Percentiles rank a stretch among this genome's conserved stretches.
phyloP scores from a whole-genome alignment of 2,797 vertebrate species.

The Phalanger gymnotis region DNA sequence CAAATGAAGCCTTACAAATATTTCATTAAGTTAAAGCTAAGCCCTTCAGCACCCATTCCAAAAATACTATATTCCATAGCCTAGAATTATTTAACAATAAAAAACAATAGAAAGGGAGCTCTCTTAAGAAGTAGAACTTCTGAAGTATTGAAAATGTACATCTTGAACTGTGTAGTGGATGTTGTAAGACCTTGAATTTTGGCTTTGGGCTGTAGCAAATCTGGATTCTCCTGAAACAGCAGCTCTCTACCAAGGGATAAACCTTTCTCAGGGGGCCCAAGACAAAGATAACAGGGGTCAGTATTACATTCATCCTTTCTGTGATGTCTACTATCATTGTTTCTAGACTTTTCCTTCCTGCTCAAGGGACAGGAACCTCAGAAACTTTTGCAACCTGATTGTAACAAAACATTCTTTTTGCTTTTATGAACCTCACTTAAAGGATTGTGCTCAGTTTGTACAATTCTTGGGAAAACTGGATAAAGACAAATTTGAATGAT shows the following conservation, averaged over 20 bases:
- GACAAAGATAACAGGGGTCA: neutral
- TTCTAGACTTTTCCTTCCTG: neutral
- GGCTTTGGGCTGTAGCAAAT: no score
- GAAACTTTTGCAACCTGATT: neutral
- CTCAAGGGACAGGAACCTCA: neutral
- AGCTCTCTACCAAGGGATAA: neutral
- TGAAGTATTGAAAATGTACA: neutral
- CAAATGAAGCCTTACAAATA: neutral
- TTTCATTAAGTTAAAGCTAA: neutral
- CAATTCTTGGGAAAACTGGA: slow-evolving; percentile 20
- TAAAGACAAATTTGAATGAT: slow-evolving; percentile 25
- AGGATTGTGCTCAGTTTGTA: neutral
- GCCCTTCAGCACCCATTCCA: no score
- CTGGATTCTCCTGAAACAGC: neutral
- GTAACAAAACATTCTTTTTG: slow-evolving; percentile 15
- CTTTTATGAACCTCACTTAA: neutral
- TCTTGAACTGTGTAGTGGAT: neutral
- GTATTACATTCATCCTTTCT: neutral
- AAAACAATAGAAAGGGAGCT: neutral
- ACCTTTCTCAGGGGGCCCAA: neutral
- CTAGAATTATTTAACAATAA: neutral
- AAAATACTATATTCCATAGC: no score
- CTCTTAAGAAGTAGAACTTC: neutral
- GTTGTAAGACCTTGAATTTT: neutral
- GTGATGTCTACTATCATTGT: neutral